Base-by-base conservation (phyloP, 1,140 invertebrate genomes). In the Meloidogyne chitwoodi region DNA sequence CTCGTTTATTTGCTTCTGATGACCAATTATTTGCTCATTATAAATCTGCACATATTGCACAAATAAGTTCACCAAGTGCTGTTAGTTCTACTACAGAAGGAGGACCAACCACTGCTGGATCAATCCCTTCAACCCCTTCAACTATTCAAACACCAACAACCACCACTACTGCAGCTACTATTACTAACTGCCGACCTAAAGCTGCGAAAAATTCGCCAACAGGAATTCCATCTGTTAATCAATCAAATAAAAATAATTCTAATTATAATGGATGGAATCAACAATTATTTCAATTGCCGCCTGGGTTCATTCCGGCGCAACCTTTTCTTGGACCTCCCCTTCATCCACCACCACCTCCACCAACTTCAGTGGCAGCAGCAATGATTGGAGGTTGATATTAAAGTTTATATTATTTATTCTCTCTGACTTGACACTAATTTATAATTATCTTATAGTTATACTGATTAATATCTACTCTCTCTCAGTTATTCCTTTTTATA, bases 21-120 rank as follows among this genome's bases (percentile, higher is more conserved):
- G 71, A 73, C 31, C 71, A 73, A 34, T 63, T 73, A 38, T 73
- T 73, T 63, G 71, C 71, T 26, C 71, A 73, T 22, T 73, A 73
- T 11, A 73, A 73, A 63, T 31, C 26, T 64, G 71, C 71, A 29
- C 71, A 73, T 64, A 73, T 73, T 61, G 71, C 38, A 24, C 41
- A 73, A 64, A 61, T 63, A 2, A 73, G 71, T 31, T 73, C 71
- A 2, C 71, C 71, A 27, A 73, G 56, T 61, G 71, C 56, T 11
- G 71, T 73, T 26, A 73, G 71, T 34, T 73, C 71, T 4, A 73
- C 71, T 22, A 73, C 48, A 63, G 71, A 41, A 24, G 56, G 71
- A 10, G n/a, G n/a, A n/a, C n/a, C n/a, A n/a, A 12, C 34, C 29
- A 11, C 41, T 34, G 44, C 4, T 56, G 34, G 34, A 38, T 14